A percentile compares a stretch with the other conserved stretches of the same genome.
Conservation (phyloP, 2,113 vertebrate genomes). For the Prionailurus viverrinus region DNA sequence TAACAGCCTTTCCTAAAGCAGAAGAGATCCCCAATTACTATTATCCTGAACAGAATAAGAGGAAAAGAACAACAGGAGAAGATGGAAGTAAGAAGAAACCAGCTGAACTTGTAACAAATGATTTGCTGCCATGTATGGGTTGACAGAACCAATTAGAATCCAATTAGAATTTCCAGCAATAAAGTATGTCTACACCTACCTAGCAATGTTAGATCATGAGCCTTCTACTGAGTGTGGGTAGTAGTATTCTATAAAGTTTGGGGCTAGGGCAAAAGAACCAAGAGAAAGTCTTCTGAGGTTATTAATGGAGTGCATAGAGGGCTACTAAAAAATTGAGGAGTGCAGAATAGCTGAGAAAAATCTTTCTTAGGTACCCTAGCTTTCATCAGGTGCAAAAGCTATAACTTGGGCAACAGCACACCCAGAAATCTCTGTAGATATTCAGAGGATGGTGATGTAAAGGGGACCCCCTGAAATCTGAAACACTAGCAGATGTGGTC, state of each 20-base stretch:
- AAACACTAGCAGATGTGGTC: not conserved
- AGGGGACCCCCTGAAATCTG: not conserved
- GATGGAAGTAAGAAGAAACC: not conserved
- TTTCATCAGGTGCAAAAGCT: not conserved
- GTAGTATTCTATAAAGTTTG: not conserved
- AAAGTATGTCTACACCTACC: not conserved
- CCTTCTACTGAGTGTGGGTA: not conserved
- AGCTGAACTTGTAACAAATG: not conserved
- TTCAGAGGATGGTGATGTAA: not conserved
- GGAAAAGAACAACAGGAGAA: not conserved
- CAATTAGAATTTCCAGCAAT: not conserved
- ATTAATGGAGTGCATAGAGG: rapidly evolving
- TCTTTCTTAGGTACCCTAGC: not conserved
- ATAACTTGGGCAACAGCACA: not conserved
- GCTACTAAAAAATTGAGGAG: not conserved
- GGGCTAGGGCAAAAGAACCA: not conserved
- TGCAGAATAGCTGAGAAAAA: not conserved
- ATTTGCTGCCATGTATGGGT: not conserved
- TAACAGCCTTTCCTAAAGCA: not conserved
- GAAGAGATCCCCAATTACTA: not conserved
- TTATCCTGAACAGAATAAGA: not conserved
- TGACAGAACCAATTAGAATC: not conserved
- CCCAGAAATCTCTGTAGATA: not conserved
- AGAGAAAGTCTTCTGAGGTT: not conserved
- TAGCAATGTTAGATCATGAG: too few species aligned